These are phyloP conservation scores for Nothoprocta perdicaria DNA, from an alignment of 2,113 vertebrate genomes.

Conservation along the genomic window DNA sequence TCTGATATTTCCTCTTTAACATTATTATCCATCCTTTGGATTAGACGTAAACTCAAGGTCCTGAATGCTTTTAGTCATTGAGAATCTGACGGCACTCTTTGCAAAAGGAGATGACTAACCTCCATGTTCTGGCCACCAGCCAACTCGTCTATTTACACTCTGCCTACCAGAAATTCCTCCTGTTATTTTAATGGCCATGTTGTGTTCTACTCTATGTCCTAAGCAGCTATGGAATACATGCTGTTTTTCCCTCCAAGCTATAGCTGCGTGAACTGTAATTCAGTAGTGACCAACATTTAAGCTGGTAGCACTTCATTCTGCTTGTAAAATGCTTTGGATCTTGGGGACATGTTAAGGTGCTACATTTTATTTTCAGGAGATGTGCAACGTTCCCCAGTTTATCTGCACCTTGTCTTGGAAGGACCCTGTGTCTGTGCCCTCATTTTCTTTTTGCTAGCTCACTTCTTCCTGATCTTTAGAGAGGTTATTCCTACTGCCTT, in stretches of 20 bases:
- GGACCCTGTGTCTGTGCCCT: neutral
- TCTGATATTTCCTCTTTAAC: slow-evolving; percentile 26
- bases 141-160: neutral
- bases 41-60: neutral
- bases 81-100: neutral
- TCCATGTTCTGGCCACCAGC: neutral
- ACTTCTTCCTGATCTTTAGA: neutral
- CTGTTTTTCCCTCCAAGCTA: neutral
- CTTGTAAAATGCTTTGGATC: neutral
- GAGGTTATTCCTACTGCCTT: neutral
- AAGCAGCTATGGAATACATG: neutral
- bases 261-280: neutral
- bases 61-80: slow-evolving; percentile 5
- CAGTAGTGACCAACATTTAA: neutral
- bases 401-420: neutral
- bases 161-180: slow-evolving; percentile 55
- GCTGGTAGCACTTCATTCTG: neutral
- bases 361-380: neutral
- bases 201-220: slow-evolving; percentile 33
- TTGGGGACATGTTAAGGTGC: neutral
- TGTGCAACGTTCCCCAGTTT: rapidly evolving
- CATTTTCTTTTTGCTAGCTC: neutral
- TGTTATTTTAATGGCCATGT: neutral
- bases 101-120: slow-evolving; percentile 12
- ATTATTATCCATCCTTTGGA: slow-evolving; percentile 8